Evolutionary conservation across 2,113 vertebrate genomes (phyloP).

Genomic region (Catharus bicknelli): DNA sequence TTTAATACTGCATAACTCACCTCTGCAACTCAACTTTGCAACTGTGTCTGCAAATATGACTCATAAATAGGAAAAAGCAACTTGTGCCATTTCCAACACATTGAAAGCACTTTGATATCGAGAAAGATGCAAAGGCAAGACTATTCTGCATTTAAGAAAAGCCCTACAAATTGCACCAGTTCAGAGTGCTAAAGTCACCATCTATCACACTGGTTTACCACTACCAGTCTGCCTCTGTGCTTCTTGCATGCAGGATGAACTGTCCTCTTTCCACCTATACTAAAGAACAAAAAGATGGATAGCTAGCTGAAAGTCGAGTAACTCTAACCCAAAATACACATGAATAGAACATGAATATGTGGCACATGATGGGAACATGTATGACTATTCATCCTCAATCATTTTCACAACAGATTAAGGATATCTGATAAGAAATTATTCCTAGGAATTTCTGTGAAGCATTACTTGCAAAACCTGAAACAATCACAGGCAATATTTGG

Average conservation of each 20-base stretch:
- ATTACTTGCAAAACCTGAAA: background rate
- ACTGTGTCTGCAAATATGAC: background rate
- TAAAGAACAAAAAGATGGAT: background rate
- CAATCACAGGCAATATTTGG: background rate
- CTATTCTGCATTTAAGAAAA: background rate
- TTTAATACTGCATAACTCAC: background rate
- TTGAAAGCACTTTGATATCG: background rate
- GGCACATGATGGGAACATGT: background rate
- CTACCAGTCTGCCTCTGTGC: background rate
- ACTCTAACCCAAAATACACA: background rate
- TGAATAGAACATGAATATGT: background rate
- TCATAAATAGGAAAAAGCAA: background rate
- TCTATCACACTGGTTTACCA: background rate
- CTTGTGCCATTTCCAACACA: background rate
- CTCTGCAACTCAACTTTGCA: background rate
- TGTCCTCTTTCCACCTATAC: background rate
- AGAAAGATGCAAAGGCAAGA: background rate
- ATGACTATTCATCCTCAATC: background rate
- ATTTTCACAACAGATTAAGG: background rate
- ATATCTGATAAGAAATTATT: background rate
- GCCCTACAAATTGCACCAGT: fast-evolving
- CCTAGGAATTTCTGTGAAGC: background rate
- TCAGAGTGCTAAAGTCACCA: background rate
- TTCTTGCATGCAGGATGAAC: background rate
- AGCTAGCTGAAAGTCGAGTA: background rate